These are phyloP conservation scores for Melanotaenia pygmaea DNA, from an alignment of 2,797 vertebrate species.

Conservation along the genomic window DNA sequence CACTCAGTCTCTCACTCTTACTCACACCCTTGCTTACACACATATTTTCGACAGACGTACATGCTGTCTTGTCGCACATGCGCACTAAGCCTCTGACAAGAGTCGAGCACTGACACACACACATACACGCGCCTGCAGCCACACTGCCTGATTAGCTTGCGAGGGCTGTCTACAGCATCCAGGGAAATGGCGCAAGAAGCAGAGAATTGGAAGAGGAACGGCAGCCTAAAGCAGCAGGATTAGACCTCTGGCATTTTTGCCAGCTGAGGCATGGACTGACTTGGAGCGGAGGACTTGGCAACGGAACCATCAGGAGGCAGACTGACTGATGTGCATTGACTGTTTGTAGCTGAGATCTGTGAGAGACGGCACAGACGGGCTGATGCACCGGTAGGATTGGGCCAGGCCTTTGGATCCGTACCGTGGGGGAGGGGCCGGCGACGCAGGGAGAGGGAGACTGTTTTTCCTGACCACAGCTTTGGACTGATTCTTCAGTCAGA, in stretches of 20 bases:
- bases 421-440: constrained; percentile 81
- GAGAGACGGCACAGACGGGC: constrained; percentile 58
- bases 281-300: constrained; percentile 51
- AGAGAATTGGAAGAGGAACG: constrained; percentile 71
- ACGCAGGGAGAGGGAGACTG: constrained; percentile 76
- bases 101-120: constrained; percentile 61
- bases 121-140: constrained; percentile 79
- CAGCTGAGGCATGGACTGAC: constrained; percentile 70
- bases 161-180: constrained; percentile 84
- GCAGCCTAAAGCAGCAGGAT: constrained; percentile 71
- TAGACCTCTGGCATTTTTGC: constrained; percentile 65
- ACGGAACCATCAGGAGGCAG: constrained; percentile 53
- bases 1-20: constrained; percentile 70
- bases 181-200: constrained; percentile 81
- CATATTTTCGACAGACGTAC: constrained; percentile 79
- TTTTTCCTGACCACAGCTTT: constrained; percentile 76
- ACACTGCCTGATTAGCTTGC: constrained; percentile 86
- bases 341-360: constrained; percentile 50
- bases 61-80: constrained; percentile 82
- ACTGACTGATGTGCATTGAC: constrained; percentile 53
- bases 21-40: constrained; percentile 70
- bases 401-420: constrained; percentile 78
- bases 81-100: constrained; percentile 66
- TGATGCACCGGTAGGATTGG: constrained; percentile 79
- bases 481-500: constrained; percentile 71